Base-by-base conservation (phyloP, 2,113 vertebrate species). In the Ascaphus truei region DNA sequence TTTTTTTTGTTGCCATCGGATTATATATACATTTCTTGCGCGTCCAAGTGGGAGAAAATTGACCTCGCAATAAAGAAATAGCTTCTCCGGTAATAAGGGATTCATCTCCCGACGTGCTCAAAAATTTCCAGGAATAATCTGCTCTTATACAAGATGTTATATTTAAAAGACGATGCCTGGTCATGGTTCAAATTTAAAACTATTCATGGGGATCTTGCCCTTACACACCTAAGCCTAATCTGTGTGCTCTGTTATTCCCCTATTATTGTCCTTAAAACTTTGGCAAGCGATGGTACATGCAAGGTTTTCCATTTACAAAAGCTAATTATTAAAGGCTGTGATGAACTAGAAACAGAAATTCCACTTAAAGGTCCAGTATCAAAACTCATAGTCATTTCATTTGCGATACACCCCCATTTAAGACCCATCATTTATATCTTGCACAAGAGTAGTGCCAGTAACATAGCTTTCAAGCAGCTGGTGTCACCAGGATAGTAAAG, bases 81-180 rank as follows among this genome's bases (percentile, higher is more conserved):
- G 65, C 33, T 48, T 37, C 12, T 68, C 48, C 60, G 18, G 55
- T 68, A 68, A 68, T 37, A 56, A 64, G 26, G 39, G 51, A 68
- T 57, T 45, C 27, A 47, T 57, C 52, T 57, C 36, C 36, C 26
- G n/a, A 6, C 5, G 34, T 26, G 66, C 31, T 59, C 20, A 18
- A 1, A 20, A 20, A 60, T 68, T 68, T 68, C 66, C 66, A 59
- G 66, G 55, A 68, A 68, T 37, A 39, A 68, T 50, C 43, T 59
- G 41, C 55, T 59, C 43, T 62, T 30, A 20, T 16, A 27, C 20
- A 12, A 27, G 23, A 34, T 65, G 48, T 39, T 30, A 18, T 47
- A 22, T 31, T 57, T 34, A 58, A 57, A 58, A 68, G 39, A 47
- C 47, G 29, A 29, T 39, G 43, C 36, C n/a, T 55, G 50, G 55